phyloP scores from a whole-genome alignment of 2,113 vertebrate genomes.

The Sander vitreus region DNA sequence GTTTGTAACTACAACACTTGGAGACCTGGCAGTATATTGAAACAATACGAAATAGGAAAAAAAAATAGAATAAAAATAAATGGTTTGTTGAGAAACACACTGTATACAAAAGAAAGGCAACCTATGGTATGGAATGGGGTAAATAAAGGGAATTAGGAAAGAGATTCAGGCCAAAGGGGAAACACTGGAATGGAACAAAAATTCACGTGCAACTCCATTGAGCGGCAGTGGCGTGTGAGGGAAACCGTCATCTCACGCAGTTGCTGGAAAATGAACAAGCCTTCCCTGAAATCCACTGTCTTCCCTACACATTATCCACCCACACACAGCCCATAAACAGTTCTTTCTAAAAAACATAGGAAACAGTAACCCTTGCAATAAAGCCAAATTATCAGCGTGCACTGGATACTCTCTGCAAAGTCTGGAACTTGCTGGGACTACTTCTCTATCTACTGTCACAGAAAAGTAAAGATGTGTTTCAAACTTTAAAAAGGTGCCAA shows the following conservation, averaged over 20 bases:
- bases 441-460: background rate
- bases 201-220: constrained; percentile 21
- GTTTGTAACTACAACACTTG: constrained; percentile 1
- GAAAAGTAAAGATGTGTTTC: background rate
- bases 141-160: background rate
- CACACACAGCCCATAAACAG: constrained; percentile 36
- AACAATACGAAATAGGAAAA: background rate
- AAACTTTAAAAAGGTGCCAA: background rate
- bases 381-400: constrained; percentile 26
- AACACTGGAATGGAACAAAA: constrained; percentile 15
- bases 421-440: constrained; percentile 28
- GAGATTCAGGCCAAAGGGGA: background rate
- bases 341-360: constrained; percentile 25
- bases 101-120: background rate
- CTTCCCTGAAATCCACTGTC: constrained; percentile 13
- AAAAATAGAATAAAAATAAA: background rate
- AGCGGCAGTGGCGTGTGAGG: constrained; percentile 26
- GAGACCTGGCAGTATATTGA: background rate
- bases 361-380: background rate
- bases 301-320: constrained; percentile 44
- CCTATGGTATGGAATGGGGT: background rate
- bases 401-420: constrained; percentile 24
- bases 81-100: background rate
- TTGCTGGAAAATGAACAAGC: constrained; percentile 28
- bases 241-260: constrained; percentile 16